Percentiles rank a stretch among this genome's conserved stretches.
Evolutionary conservation across 2,113 vertebrate species (phyloP).

Genomic region (Elaphurus davidianus): DNA sequence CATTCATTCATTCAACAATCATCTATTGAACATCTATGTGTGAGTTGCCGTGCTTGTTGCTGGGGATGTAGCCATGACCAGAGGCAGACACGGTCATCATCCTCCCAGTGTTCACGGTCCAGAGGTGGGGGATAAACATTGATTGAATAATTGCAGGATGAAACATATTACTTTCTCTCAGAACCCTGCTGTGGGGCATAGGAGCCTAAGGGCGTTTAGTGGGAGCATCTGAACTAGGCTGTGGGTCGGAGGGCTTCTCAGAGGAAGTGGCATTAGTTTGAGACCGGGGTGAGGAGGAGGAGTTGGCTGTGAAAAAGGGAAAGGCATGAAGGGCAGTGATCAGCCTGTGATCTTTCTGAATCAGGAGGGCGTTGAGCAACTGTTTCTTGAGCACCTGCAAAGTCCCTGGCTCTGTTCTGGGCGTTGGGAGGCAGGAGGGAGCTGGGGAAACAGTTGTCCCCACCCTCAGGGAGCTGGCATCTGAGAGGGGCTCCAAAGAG

Average conservation of each 20-base stretch:
- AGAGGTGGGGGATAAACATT: not conserved
- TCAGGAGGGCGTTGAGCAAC: not conserved
- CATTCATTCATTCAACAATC: not conserved
- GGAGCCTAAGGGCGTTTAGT: not conserved
- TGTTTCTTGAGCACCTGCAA: not conserved
- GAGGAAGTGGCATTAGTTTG: not conserved
- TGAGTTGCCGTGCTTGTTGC: accelerated
- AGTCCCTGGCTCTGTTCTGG: not conserved
- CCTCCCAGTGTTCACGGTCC: not conserved
- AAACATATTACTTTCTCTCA: not conserved
- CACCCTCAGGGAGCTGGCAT: not conserved
- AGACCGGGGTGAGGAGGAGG: not conserved
- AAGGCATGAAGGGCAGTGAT: not conserved
- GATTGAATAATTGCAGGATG: not conserved
- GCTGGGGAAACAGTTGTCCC: not conserved
- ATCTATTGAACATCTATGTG: not conserved
- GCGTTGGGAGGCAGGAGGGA: accelerated
- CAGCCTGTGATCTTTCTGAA: not conserved
- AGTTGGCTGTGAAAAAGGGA: not conserved
- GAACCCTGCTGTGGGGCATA: not conserved
- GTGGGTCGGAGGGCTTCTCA: not conserved
- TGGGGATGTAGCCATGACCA: not conserved
- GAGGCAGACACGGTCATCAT: not conserved
- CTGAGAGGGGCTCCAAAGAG: not conserved
- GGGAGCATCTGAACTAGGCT: not conserved